These are phyloP conservation scores for Mnemiopsis leidyi DNA, from an alignment of 37 sponge, comb jelly and placozoan species.

Conservation along the genomic window DNA sequence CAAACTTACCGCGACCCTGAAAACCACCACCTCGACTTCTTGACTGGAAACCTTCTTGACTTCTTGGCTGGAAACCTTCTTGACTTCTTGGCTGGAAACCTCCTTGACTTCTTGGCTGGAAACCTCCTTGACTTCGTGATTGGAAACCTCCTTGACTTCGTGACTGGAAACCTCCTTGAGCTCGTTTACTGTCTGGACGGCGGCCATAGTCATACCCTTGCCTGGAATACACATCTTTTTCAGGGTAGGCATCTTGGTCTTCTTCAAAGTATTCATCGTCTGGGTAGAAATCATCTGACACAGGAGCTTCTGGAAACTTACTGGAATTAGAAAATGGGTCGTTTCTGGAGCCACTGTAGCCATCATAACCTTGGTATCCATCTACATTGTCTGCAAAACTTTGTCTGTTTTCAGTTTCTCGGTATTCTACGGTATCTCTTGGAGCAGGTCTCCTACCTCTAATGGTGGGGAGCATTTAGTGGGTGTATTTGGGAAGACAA, in stretches of 20 bases:
- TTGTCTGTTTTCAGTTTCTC: no score
- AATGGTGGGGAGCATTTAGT: no score
- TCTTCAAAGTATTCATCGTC: neutral
- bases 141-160: neutral
- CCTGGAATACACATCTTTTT: no score
- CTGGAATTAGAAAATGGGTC: neutral
- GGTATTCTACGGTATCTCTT: no score
- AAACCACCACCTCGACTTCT: neutral
- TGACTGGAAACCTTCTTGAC: neutral
- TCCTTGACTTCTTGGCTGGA: neutral
- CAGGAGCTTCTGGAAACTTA: no score
- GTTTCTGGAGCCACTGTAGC: neutral
- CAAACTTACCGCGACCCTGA: neutral
- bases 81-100: neutral
- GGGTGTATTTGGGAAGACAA: no score
- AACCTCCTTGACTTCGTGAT: neutral
- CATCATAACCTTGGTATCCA: conserved; percentile 39
- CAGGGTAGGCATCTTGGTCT: neutral
- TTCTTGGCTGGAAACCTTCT: neutral
- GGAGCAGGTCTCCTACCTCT: no score
- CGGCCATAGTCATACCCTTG: neutral
- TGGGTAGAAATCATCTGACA: neutral
- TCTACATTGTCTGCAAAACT: conserved; percentile 21
- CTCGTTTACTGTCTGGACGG: neutral
- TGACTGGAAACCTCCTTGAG: neutral